phyloP scores from a whole-genome alignment of 2,888 invertebrate species.

The Scaptomyza parva region DNA sequence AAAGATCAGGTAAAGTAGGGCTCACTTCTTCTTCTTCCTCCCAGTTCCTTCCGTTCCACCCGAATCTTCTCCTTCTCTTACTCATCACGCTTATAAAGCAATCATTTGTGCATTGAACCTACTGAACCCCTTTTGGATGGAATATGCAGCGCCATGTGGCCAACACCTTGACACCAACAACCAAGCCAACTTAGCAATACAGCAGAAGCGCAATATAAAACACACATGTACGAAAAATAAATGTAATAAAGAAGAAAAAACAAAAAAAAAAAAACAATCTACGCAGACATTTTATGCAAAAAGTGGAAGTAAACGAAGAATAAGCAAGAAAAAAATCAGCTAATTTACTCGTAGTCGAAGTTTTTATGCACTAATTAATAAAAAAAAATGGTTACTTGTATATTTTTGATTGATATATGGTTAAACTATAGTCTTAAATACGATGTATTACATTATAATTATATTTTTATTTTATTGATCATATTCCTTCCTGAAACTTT shows the following conservation, averaged over 20 bases:
- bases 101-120: conserved; percentile 77
- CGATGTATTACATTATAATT: too few relatives aligned
- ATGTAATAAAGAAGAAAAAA: conserved; percentile 48
- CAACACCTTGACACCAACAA: conserved; percentile 73
- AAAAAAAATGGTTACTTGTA: too few relatives aligned
- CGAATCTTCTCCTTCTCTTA: neutral
- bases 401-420: too few relatives aligned
- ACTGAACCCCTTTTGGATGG: conserved; percentile 5
- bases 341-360: neutral
- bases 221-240: conserved; percentile 19
- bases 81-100: conserved; percentile 53
- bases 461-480: too few relatives aligned
- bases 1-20: conserved; percentile 26
- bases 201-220: conserved; percentile 25
- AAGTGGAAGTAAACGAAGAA: conserved; percentile 2
- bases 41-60: too few relatives aligned
- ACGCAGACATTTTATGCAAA: conserved; percentile 51
- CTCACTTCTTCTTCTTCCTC: neutral
- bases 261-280: conserved; percentile 24
- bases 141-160: conserved; percentile 64
- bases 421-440: too few relatives aligned
- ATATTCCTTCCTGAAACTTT: too few relatives aligned
- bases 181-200: conserved; percentile 53
- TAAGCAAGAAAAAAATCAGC: neutral
- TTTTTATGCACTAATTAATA: neutral